Conservation (phyloP, 1,140 invertebrate genomes). For the Aphelenchoides besseyi region DNA sequence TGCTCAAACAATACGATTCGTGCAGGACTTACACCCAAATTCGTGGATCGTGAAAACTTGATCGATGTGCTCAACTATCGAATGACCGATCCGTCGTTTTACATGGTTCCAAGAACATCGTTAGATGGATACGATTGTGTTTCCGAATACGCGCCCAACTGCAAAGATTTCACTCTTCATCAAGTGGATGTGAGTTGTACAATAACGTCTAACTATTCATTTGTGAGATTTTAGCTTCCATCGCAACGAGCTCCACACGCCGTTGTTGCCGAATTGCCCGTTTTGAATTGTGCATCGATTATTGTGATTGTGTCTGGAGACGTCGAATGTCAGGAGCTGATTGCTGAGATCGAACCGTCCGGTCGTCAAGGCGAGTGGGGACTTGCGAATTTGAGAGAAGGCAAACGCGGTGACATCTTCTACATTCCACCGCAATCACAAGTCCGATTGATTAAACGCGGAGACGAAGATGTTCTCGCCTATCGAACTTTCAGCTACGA, state of each 20-base stretch:
- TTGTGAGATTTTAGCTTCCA: conserved; percentile 23
- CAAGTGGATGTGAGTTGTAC: conserved; percentile 43
- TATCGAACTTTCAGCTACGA: conserved; percentile 54
- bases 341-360: conserved; percentile 5
- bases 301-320: conserved; percentile 49
- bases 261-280: conserved; percentile 26
- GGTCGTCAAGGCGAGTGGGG: background rate
- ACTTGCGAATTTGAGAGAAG: background rate
- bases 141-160: conserved; percentile 57
- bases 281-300: conserved; percentile 53
- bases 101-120: conserved; percentile 43
- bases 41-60: conserved; percentile 83
- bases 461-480: conserved; percentile 32
- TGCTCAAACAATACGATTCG: conserved; percentile 96
- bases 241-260: conserved; percentile 22
- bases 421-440: conserved; percentile 46
- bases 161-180: conserved; percentile 58
- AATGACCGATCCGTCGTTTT: conserved; percentile 63
- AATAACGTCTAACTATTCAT: conserved; percentile 8
- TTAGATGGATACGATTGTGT: conserved; percentile 38
- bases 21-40: conserved; percentile 90
- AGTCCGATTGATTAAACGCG: background rate
- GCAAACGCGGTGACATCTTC: conserved; percentile 50
- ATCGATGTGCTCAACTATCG: conserved; percentile 79
- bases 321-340: conserved; percentile 35